phyloP scores from a whole-genome alignment of 2,888 invertebrate species.

The Pammene fasciana region DNA sequence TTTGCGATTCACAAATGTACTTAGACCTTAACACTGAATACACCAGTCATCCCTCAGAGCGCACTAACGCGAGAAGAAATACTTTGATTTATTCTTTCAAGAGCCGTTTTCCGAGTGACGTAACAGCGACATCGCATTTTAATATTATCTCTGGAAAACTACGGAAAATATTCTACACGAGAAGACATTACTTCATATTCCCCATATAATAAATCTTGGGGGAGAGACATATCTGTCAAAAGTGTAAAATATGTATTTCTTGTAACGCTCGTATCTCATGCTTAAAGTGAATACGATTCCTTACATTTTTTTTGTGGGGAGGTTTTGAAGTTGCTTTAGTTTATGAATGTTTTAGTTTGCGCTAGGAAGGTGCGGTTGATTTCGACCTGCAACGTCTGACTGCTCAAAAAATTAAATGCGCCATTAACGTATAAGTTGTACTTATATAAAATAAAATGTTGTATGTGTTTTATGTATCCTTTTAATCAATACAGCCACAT shows the following conservation, averaged over 20 bases:
- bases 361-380: background rate
- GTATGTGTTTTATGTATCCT: too few relatives aligned
- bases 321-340: background rate
- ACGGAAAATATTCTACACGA: slow-evolving; percentile 63
- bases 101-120: slow-evolving; percentile 57
- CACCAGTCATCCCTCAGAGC: slow-evolving; percentile 39
- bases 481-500: too few relatives aligned
- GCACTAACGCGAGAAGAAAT: slow-evolving; percentile 46
- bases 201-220: slow-evolving; percentile 73
- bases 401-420: too few relatives aligned
- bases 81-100: slow-evolving; percentile 65
- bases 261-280: slow-evolving; percentile 62
- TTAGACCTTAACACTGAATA: slow-evolving; percentile 26
- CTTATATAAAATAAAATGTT: too few relatives aligned
- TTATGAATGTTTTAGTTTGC: background rate
- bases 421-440: too few relatives aligned
- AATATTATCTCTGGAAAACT: slow-evolving; percentile 69
- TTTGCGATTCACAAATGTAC: slow-evolving; percentile 1
- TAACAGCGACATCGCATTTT: slow-evolving; percentile 63
- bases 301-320: slow-evolving; percentile 41
- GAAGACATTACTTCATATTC: slow-evolving; percentile 75
- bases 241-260: slow-evolving; percentile 81
- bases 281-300: slow-evolving; percentile 62
- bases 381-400: too few relatives aligned
- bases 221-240: slow-evolving; percentile 80